These are phyloP conservation scores for Tuberolachnus salignus DNA, from an alignment of 2,888 invertebrate genomes.

Conservation along the genomic window DNA sequence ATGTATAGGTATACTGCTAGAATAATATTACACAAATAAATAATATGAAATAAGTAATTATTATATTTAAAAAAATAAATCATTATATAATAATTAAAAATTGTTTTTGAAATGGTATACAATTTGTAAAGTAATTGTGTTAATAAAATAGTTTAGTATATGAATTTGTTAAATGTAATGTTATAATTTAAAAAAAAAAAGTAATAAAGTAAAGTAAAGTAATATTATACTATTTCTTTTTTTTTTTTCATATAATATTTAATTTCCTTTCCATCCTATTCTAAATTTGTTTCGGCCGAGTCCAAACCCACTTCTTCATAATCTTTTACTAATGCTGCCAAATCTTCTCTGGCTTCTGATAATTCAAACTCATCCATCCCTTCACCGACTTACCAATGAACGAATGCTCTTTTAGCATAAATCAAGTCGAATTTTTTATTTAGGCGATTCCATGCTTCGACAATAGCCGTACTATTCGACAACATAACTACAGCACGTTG, in stretches of 20 bases:
- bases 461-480: slow-evolving; percentile 95
- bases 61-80: too few species aligned
- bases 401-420: slow-evolving; percentile 97
- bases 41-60: too few species aligned
- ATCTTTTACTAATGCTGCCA: slow-evolving; percentile 75
- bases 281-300: slow-evolving; percentile 71
- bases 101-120: too few species aligned
- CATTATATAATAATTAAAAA: too few species aligned
- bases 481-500: slow-evolving; percentile 97
- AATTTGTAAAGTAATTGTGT: too few species aligned
- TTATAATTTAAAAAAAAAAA: too few species aligned
- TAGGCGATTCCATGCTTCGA: slow-evolving; percentile 94
- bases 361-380: slow-evolving; percentile 86
- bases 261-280: slow-evolving; percentile 65
- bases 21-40: too few species aligned
- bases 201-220: too few species aligned
- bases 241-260: background rate
- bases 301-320: slow-evolving; percentile 79
- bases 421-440: slow-evolving; percentile 96
- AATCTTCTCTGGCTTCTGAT: slow-evolving; percentile 79
- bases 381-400: slow-evolving; percentile 92
- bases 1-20: too few species aligned
- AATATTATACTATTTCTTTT: too few species aligned
- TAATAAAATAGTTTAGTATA: too few species aligned
- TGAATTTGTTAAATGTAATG: too few species aligned